Evolutionary conservation across 2,888 invertebrate species (phyloP), one percentile per base, ranked within the genome.

Genomic region (Sabatieria punctata): DNA sequence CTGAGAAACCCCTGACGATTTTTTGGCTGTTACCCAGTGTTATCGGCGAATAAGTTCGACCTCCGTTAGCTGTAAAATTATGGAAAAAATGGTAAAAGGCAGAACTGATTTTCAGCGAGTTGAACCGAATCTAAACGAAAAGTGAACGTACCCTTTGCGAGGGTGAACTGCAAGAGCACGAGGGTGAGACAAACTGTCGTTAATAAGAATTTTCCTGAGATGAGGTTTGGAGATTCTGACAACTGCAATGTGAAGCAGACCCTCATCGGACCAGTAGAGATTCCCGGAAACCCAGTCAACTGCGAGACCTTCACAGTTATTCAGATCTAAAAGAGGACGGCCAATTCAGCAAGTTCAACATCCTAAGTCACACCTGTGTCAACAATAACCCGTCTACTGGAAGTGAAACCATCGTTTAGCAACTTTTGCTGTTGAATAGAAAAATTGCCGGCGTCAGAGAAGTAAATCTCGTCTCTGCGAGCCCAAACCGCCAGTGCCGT

Each of bases 271-370:
- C 82, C 84, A 85, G 70, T 82, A 88, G 48, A 88, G 65, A 69
- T 85, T 83, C 48, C 74, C 67, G 48, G 79, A 78, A 61, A 83
- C 74, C 82, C 82, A 84, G 68, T 88, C 86, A 47, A 83, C 75
- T 33, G 84, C 83, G 52, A 86, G 65, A 3, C 81, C 80, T 58
- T 80, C 78, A 58, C 78, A 77, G 63, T 75, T 74, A 55, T 74
- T 74, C 1, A 77, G 71, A 46, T 58, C 59, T 60, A 27, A 15
- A 49, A 33, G 2, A 47, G 18, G 37, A 11, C 15, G 15, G 8
- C n/a, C n/a, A n/a, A n/a, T n/a, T n/a, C n/a, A n/a, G n/a, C n/a
- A n/a, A n/a, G n/a, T n/a, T n/a, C n/a, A n/a, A n/a, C n/a, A n/a
- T n/a, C n/a, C n/a, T n/a, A n/a, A n/a, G n/a, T n/a, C n/a, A n/a